Evolutionary conservation across 2,113 vertebrate species (phyloP), one percentile per base, ranked within the genome.

Genomic region (Chaetodon auriga): DNA sequence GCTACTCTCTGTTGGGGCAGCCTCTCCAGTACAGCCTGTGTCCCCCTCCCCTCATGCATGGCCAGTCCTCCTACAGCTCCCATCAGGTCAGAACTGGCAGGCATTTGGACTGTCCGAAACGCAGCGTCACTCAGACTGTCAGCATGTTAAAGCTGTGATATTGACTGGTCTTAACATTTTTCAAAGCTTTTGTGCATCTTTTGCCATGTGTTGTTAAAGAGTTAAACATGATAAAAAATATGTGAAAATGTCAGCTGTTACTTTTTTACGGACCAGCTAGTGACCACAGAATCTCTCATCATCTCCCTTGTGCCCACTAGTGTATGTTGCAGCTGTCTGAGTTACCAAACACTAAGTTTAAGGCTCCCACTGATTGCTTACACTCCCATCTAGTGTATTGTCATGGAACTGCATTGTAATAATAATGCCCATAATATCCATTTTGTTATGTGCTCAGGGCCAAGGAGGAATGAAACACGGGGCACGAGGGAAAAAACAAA

Each of bases 21-120:
- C 98, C 98, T 0, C 95, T 99, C 89, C 98, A 99, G 94, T 99
- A 99, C 89, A 99, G 97, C 82, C 95, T 99, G 73, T 99, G 98
- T 83, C 97, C 97, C 82, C 96, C 96, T 0, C 94, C 96, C 0
- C 95, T 99, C 91, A 97, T 99, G 88, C 98, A 99, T 89, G 95
- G 93, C 95, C 98, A 99, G 93, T 95, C 97, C 35, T 93, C 95
- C 85, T 99, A 99, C 93, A 96, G 89, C 46, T 95, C 97, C 81
- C 97, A 99, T 94, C 97, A 98, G 98, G 98, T 99, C 93, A 92
- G 92, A 74, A 41, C 25, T 25, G 25, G 1, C 25, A n/a, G 14
- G 6, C 49, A 48, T 58, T n/a, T n/a, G 9, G 30, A 11, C n/a
- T 9, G 25, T 69, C 30, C 58, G 18, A 75, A 60, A 70, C 36